Evolutionary conservation across 2,888 invertebrate genomes (phyloP), one percentile per base, ranked within the genome.

Genomic region (Aromia moschata): DNA sequence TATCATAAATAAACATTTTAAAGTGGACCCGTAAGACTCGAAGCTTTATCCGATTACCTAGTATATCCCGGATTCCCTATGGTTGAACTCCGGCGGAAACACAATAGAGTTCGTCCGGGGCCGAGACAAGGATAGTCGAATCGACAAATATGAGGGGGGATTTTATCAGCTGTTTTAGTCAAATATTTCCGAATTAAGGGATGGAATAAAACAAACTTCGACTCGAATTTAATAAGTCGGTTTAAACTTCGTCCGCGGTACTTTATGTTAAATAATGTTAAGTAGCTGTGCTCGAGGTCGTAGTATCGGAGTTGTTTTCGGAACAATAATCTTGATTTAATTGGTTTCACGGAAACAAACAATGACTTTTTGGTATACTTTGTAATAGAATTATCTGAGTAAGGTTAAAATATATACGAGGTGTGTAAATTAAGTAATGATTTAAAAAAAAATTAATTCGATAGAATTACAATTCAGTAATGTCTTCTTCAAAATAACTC

Each of bases 1-100:
- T 47, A 53, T 67, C 67, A 68, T 68, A 67, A 70, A 70, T 70
- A 67, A 68, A 68, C 68, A 68, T 68, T 70, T 70, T 63, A 62
- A 70, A 70, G 67, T 65, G 67, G 67, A 67, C 67, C n/a, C 58
- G 60, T 62, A 65, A 65, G 61, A 62, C 62, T 56, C 52, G 55
- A 37, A 47, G 55, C 55, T 64, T 67, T 60, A 70, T 70, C 70
- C 62, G 67, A 68, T 70, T 68, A 67, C 62, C 45, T 33, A 49
- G 46, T 56, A 41, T 44, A 56, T 62, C 55, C 58, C 43, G 11
- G 52, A 10, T 52, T 41, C 52, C 40, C 40, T 31, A 56, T 56
- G 45, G 56, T 40, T 45, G 56, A 52, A 52, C 52, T 52, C 52
- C 15, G 9, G 1, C 17, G 17, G 10, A 18, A 37, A 31, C 40